Percentiles rank a stretch among this genome's conserved stretches.
These are phyloP conservation scores for Lichenostomus cassidix DNA, from an alignment of 2,113 vertebrate genomes.

Conservation along the genomic window DNA sequence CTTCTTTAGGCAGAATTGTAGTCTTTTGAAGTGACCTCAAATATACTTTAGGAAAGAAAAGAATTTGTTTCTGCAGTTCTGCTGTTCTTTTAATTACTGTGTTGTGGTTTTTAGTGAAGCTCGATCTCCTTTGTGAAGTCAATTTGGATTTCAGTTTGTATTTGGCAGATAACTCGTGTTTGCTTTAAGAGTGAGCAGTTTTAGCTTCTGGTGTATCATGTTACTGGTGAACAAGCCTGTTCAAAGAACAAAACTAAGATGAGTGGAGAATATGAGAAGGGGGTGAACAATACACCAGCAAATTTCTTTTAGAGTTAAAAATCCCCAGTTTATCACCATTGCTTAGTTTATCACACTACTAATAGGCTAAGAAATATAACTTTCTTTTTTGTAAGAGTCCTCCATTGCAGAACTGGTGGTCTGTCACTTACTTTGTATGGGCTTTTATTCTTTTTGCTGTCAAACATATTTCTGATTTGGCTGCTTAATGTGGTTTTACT, in stretches of 20 bases:
- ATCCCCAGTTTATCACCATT: not conserved
- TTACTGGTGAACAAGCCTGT: not conserved
- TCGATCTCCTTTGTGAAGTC: not conserved
- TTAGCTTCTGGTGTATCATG: not conserved
- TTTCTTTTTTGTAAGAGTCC: not conserved
- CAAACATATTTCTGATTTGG: not conserved
- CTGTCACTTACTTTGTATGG: not conserved
- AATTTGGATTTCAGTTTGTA: not conserved
- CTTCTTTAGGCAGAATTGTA: not conserved
- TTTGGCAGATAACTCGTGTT: not conserved
- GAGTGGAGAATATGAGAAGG: not conserved
- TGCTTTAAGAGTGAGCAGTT: not conserved
- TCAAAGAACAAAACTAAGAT: not conserved
- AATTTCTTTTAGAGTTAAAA: not conserved
- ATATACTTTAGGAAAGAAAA: not conserved
- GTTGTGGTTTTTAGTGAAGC: not conserved
- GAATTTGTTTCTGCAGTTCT: not conserved
- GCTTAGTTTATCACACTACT: not conserved
- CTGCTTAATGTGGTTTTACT: not conserved
- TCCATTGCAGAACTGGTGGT: not conserved
- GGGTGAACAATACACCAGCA: not conserved
- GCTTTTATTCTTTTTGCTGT: not conserved
- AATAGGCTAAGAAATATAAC: not conserved
- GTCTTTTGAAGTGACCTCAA: not conserved
- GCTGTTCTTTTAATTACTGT: not conserved